These are phyloP conservation scores for Staurois parvus DNA, from an alignment of 2,797 vertebrate species.

Conservation along the genomic window DNA sequence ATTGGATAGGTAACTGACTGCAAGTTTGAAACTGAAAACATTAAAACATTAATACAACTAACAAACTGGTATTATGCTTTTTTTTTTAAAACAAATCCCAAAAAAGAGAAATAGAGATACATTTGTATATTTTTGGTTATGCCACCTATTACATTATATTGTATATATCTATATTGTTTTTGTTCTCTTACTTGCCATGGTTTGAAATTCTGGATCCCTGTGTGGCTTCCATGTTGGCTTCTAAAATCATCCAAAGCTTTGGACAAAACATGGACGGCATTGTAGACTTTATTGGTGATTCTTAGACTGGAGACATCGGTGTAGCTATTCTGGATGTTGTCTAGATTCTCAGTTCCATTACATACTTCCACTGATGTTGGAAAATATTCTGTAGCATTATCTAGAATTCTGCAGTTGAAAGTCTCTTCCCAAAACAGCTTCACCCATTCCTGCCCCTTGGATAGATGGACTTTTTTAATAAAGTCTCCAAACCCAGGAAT, in stretches of 20 bases:
- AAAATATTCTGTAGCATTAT: neutral
- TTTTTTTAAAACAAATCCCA: too few relatives aligned
- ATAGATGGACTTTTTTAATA: neutral
- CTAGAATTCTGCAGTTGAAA: neutral
- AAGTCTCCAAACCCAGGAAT: slow-evolving; percentile 23
- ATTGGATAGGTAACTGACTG: too few relatives aligned
- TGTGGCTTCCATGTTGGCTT: neutral
- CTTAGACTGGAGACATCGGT: slow-evolving; percentile 29
- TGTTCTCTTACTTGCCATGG: neutral
- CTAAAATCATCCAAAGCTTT: slow-evolving; percentile 18
- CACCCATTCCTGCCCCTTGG: neutral
- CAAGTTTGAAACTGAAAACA: too few relatives aligned
- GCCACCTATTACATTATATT: too few relatives aligned
- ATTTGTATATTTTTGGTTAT: too few relatives aligned
- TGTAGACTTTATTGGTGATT: slow-evolving; percentile 37
- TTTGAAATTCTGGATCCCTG: neutral
- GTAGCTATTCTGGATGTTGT: slow-evolving; percentile 12
- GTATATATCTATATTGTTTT: neutral
- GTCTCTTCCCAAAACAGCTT: slow-evolving; percentile 14
- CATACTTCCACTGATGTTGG: neutral
- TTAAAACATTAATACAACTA: too few relatives aligned
- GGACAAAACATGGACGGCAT: slow-evolving; percentile 19
- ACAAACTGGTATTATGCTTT: too few relatives aligned
- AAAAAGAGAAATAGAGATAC: too few relatives aligned
- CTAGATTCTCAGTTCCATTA: slow-evolving; percentile 13